A percentile compares a stretch with the other conserved stretches of the same genome.
phyloP scores from a whole-genome alignment of 2,888 invertebrate genomes.

The Bhutanitis thaidina region DNA sequence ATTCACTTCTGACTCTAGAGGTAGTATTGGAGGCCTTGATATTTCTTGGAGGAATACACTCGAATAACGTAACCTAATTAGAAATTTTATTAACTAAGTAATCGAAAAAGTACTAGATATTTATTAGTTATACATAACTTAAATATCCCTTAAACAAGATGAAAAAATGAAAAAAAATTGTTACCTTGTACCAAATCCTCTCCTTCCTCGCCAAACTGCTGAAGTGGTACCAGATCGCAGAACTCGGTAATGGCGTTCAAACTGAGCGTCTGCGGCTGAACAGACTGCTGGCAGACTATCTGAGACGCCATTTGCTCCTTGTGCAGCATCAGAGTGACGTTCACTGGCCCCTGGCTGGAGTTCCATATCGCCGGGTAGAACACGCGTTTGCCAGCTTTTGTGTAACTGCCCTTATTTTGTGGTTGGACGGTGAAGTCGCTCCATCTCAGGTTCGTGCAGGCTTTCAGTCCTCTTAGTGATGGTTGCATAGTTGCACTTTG shows the following conservation, averaged over 20 bases:
- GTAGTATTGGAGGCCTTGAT: no score
- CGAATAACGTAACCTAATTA: no score
- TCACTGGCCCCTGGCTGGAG: conserved; percentile 80
- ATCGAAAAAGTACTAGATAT: no score
- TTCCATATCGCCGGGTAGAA: conserved; percentile 89
- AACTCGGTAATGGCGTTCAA: conserved; percentile 89
- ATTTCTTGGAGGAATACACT: no score
- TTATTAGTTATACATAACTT: no score
- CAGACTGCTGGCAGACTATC: conserved; percentile 81
- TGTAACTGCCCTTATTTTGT: conserved; percentile 67
- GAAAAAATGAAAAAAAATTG: neutral
- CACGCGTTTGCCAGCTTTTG: conserved; percentile 84
- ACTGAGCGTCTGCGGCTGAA: conserved; percentile 82
- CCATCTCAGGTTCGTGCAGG: conserved; percentile 86
- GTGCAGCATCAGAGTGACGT: conserved; percentile 84
- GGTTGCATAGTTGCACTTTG: conserved; percentile 84
- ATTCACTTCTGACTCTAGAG: no score
- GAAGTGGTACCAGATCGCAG: conserved; percentile 86
- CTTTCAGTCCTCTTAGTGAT: conserved; percentile 85
- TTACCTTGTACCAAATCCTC: conserved; percentile 85
- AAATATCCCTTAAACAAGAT: no score
- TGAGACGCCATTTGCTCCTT: conserved; percentile 82
- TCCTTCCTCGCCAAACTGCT: conserved; percentile 82
- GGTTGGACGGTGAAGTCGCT: conserved; percentile 83
- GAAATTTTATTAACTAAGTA: no score